Base-by-base conservation (phyloP, 2,888 invertebrate genomes). In the Pristionchus entomophagus region DNA sequence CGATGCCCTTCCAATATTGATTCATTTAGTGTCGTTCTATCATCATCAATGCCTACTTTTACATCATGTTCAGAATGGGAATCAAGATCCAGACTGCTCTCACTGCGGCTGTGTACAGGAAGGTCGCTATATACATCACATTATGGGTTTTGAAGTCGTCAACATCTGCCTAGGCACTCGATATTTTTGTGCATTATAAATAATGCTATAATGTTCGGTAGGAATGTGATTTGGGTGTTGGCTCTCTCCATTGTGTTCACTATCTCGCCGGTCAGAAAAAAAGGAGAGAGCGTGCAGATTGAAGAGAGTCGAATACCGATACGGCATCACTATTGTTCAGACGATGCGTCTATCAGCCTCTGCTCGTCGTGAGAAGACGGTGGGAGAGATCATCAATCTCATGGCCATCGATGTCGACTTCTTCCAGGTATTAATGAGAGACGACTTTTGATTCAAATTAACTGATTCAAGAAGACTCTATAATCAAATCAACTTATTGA, bases 381-480 rank as follows among this genome's bases (percentile, higher is more conserved):
- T 94, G 14, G 95, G 95, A 19, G 95, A 95, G 91, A 95, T 95
- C 62, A 95, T 95, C 6, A 95, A 95, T 91, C 89, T 95, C 88
- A 95, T 95, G 95, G 94, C 94, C 19, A 94, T 95, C 81, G 95
- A 95, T 88, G 94, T 94, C 22, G 94, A 94, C 88, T 90, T 85
- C 73, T 73, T 85, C 73, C 49, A 62, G 90, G 84, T 84, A 41
- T 19, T 38, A 45, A n/a, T 22, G 10, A 17, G n/a, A 17, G n/a
- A 45, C 10, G 69, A 38, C 26, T 14, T 2, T 35, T 12, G 19
- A 29, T n/a, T 45, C 17, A 38, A 2, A 38, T 41, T 0, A n/a
- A 17, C 73, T n/a, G 38, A 32, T 19, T 53, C 10, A 51, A 3
- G 22, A 35, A 32, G 0, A 81, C 4, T 6, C 0, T 12, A 3